Percentiles rank a stretch among this genome's conserved stretches.
These are phyloP conservation scores for Spodoptera exigua DNA, from an alignment of 2,888 invertebrate genomes.

Conservation along the genomic window DNA sequence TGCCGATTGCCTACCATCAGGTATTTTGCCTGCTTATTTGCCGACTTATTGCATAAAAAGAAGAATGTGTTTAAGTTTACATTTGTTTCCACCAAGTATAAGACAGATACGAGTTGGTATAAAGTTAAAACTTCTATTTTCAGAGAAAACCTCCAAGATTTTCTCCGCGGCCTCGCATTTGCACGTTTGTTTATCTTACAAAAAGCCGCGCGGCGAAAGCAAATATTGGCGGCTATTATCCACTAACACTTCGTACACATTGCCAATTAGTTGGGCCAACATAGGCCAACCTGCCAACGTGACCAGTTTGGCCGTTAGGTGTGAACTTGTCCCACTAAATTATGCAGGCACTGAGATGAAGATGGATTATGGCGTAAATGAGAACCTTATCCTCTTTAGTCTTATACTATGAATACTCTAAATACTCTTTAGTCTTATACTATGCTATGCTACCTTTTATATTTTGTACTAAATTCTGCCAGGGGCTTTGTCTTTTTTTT, in stretches of 20 bases:
- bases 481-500: too few relatives aligned
- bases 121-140: too few relatives aligned
- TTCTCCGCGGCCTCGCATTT: background rate
- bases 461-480: too few relatives aligned
- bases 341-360: slow-evolving; percentile 39
- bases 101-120: too few relatives aligned
- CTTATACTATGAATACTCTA: slow-evolving; percentile 9
- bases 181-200: slow-evolving; percentile 67
- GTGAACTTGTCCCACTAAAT: slow-evolving; percentile 34
- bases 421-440: slow-evolving; percentile 6
- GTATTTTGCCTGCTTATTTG: too few relatives aligned
- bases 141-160: background rate
- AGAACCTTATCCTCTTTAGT: slow-evolving; percentile 9
- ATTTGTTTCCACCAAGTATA: too few relatives aligned
- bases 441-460: background rate
- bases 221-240: slow-evolving; percentile 71
- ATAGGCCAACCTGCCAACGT: slow-evolving; percentile 7
- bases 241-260: slow-evolving; percentile 60
- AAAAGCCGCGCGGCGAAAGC: slow-evolving; percentile 71
- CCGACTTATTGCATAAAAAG: too few relatives aligned
- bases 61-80: too few relatives aligned
- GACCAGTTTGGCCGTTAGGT: slow-evolving; percentile 4
- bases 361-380: slow-evolving; percentile 38
- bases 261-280: slow-evolving; percentile 19
- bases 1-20: too few relatives aligned